Evolutionary conservation across 2,113 vertebrate genomes (phyloP).

Genomic region (Colistium nudipinnis): DNA sequence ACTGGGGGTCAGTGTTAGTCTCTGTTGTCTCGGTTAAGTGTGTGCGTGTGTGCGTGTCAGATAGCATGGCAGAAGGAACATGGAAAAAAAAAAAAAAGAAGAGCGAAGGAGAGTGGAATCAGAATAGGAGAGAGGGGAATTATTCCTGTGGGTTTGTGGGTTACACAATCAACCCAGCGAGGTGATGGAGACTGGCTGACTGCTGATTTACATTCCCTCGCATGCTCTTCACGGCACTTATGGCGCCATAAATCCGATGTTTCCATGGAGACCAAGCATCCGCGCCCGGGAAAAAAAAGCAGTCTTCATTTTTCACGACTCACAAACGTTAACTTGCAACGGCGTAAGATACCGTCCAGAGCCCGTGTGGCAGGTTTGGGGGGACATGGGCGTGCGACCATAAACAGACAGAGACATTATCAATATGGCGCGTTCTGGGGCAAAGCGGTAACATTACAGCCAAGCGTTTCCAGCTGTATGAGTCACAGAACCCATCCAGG

Average conservation of each 20-base stretch:
- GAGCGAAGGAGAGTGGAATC: not conserved
- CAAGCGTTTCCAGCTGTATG: constrained; percentile 30
- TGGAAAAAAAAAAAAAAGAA: constrained; percentile 11
- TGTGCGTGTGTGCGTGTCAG: not conserved
- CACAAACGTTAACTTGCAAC: constrained; percentile 26
- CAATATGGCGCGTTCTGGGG: constrained; percentile 15
- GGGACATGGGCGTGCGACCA: not conserved
- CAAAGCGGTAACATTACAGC: constrained; percentile 20
- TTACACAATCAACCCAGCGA: constrained; percentile 53
- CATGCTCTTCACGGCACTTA: constrained; percentile 63
- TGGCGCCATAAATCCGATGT: constrained; percentile 67
- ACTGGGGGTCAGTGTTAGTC: constrained; percentile 73
- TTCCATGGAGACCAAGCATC: constrained; percentile 75
- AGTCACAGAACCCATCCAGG: constrained; percentile 36
- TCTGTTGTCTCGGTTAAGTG: constrained; percentile 1
- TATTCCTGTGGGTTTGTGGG: constrained; percentile 40
- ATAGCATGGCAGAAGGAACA: constrained; percentile 2
- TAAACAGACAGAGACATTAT: constrained; percentile 17
- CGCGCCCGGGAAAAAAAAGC: constrained; percentile 44
- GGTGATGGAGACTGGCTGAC: constrained; percentile 41
- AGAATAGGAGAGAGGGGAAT: constrained; percentile 14
- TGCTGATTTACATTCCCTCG: constrained; percentile 50
- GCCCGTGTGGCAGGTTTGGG: not conserved
- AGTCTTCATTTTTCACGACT: constrained; percentile 42
- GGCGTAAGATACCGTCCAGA: constrained; percentile 16